A percentile compares a stretch with the other conserved stretches of the same genome.
Evolutionary conservation across 2,113 vertebrate genomes (phyloP).

Genomic region (Sylvia atricapilla): DNA sequence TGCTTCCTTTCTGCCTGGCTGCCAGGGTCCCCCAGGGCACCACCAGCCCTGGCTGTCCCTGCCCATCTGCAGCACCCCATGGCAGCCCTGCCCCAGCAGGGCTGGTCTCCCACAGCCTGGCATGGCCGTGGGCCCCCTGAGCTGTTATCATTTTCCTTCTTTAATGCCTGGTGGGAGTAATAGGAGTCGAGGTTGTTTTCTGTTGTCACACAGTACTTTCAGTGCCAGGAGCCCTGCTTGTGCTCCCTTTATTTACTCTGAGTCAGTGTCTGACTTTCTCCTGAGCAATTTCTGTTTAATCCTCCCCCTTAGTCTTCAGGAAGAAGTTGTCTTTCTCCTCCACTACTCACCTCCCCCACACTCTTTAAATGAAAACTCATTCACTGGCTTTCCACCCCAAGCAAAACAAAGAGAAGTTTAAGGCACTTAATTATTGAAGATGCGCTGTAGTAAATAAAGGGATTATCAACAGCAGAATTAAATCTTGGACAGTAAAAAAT

Average conservation of each 20-base stretch:
- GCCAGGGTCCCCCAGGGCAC: background rate
- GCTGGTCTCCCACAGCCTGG: background rate
- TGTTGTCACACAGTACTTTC: background rate
- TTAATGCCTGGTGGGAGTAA: background rate
- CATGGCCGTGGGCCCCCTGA: background rate
- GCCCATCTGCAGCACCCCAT: accelerated
- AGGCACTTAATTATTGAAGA: background rate
- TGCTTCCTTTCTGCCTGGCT: background rate
- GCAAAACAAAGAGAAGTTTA: background rate
- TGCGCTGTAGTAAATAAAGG: background rate
- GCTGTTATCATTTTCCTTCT: background rate
- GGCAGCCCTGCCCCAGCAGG: background rate
- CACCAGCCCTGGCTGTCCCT: background rate
- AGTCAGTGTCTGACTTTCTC: slow-evolving; percentile 15
- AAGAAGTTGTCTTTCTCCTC: slow-evolving; percentile 20
- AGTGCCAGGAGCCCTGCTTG: background rate
- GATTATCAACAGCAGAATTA: background rate
- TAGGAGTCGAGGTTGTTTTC: background rate
- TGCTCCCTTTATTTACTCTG: background rate
- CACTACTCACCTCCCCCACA: background rate
- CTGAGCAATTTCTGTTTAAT: background rate
- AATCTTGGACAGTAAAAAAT: background rate
- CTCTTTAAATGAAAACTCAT: background rate
- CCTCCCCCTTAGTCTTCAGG: background rate
- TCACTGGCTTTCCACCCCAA: background rate